Base-by-base conservation (phyloP, 2,888 invertebrate genomes). In the Phytoseiulus persimilis region DNA sequence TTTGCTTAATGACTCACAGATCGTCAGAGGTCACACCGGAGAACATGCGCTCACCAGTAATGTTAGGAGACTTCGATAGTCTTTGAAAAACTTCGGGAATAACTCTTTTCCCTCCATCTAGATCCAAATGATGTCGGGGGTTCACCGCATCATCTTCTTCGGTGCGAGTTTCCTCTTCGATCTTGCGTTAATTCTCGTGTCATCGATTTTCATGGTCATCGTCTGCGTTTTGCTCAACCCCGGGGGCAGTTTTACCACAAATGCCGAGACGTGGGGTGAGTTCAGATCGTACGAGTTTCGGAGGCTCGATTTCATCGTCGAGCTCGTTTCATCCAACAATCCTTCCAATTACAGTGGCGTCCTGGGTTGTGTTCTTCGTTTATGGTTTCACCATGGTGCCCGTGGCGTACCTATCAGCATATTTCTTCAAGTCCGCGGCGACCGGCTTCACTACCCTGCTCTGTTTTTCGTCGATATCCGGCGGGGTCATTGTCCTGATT, bases 71-170 rank as follows among this genome's bases (percentile, higher is more conserved):
- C 18, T 6, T 65, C 65, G 65, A 14, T 23, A 18, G 18, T 39
- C 39, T 39, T 39, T 3, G 39, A 39, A 39, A 6, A 39, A 6
- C 39, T 9, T 9, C 9, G 39, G 9, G 9, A 31, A 83, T 83
- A 3, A 31, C 31, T 83, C 39, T 9, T 3, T 83, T 83, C 14
- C 14, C 14, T 83, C n/a, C 31, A 31, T 6, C 31, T n/a, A 87
- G 87, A 45, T 87, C 14, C 87, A 87, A 87, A 87, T 87, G 87
- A 87, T 87, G 87, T 87, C 87, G 5, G 87, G 87, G 6, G 33
- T 87, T 6, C 87, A 87, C 87, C 87, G 87, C n/a, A 87, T 87
- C 32, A 87, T 87, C 87, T 87, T 39, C 87, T 87, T 87, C 18
- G 87, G 87, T 28, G 32, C 87, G 87, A 39, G 39, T 9, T 87